Evolutionary conservation across 2,888 invertebrate genomes (phyloP), one percentile per base, ranked within the genome.

Genomic region (Rotaria socialis): DNA sequence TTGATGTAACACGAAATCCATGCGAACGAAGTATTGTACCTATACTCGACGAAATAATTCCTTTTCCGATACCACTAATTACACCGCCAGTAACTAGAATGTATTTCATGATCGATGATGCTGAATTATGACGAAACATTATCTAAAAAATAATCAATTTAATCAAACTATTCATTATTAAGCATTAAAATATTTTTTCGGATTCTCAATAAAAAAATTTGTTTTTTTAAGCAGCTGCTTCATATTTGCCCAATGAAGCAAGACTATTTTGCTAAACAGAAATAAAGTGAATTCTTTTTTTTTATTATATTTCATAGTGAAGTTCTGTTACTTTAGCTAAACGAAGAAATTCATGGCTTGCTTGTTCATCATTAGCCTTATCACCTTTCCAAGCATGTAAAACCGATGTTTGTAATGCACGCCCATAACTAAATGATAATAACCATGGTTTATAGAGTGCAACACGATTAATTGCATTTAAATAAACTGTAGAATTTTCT

Each of bases 21-120:
- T 96, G 96, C 89, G 96, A 95, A 92, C 98, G 98, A 60, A 99
- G 93, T 27, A 91, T 89, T 22, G 90, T 90, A 7, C 91, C 91
- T 52, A 91, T 88, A 89, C 91, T 91, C 87, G 91, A 90, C 85
- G 91, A 90, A 67, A 91, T 90, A 84, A 91, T 90, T 27, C 91
- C 91, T 87, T 91, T 90, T 22, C 90, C 99, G 92, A 99, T 95
- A 85, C 99, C 99, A 92, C 97, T 97, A 89, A 99, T 99, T 85
- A 99, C 99, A 89, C 99, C 99, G 86, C 99, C 99, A 87, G 97
- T 98, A 50, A 99, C 97, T 89, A 99, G 93, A 90, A 99, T 96
- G 91, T 98, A 98, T 92, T 98, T 98, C 96, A 98, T 91, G 35
- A 19, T 24, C 0, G 41, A 43, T 47, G 43, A 24, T 22, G 43